Evolutionary conservation across 2,888 invertebrate species (phyloP), one percentile per base, ranked within the genome.

Genomic region (Thereva nobilitata): DNA sequence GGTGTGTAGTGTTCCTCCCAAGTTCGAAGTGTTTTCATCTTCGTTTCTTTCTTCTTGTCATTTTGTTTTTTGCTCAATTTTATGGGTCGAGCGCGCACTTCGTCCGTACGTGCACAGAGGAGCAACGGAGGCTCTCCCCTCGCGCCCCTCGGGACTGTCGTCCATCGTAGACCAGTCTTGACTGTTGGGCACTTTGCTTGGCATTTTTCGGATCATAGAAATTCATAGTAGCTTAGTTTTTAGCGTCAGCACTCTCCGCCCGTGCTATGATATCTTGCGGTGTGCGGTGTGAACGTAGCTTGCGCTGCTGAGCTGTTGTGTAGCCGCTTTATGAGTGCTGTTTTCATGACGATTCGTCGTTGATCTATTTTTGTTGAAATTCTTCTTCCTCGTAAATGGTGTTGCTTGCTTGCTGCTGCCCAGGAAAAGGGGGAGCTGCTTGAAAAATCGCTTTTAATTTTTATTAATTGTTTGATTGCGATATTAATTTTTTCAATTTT

Each of bases 201-300:
- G 41, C 50, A 61, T 61, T 61, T 61, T 61, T 61, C 50, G 61
- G 61, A 50, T 61, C 49, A 61, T 61, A 61, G 61, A 61, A 61
- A 61, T 50, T 61, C 50, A 47, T 41, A 47, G 47, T 47, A 50
- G 47, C 47, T 59, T 59, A 47, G 35, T 47, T 56, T 45, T 50
- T 9, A 12, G 8, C 12, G n/a, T 9, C 2, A n/a, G 7, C 4
- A 38, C 57, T 12, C 6, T 55, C 37, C 41, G 4, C 12, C 40
- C 38, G 23, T 40, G 45, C 12, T 5, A 35, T 23, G 34, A 35
- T 50, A 47, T 61, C 37, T 59, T 23, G 23, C 23, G 23, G 10
- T 59, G 45, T 45, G 35, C 41, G 45, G 10, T 5, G 45, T 12
- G 49, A 23, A 5, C 44, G 23, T 34, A n/a, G 34, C 9, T 40